phyloP scores from a whole-genome alignment of 2,888 invertebrate species.

The Zele albiditarsus region DNA sequence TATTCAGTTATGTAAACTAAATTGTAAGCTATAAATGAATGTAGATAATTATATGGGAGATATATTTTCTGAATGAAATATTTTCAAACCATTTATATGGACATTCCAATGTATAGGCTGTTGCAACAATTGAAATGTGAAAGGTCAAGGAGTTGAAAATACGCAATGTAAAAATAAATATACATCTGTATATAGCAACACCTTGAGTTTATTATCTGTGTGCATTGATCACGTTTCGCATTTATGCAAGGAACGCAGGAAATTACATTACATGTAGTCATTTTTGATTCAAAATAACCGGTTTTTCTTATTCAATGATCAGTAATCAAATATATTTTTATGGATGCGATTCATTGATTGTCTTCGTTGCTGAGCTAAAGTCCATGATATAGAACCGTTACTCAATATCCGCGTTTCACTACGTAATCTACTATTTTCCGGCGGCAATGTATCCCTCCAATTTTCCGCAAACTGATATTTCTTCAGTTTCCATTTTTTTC shows the following conservation, averaged over 20 bases:
- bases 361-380: background rate
- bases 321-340: background rate
- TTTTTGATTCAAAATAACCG: background rate
- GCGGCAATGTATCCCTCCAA: background rate
- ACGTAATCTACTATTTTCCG: background rate
- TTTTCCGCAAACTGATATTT: background rate
- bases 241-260: slow-evolving; percentile 11
- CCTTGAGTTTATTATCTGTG: background rate
- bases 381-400: background rate
- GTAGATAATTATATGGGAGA: background rate
- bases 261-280: background rate
- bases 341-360: slow-evolving; percentile 3
- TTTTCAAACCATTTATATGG: background rate
- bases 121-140: slow-evolving; percentile 33
- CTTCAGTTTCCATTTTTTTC: background rate
- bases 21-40: background rate
- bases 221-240: slow-evolving; percentile 13
- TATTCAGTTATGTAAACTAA: background rate
- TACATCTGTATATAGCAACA: background rate
- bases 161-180: background rate
- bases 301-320: background rate
- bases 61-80: background rate
- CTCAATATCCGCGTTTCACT: slow-evolving; percentile 22
- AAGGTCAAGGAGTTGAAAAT: slow-evolving; percentile 31
- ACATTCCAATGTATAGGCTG: background rate